These are phyloP conservation scores for Pristiophorus japonicus DNA, from an alignment of 2,113 vertebrate species.

Conservation along the genomic window DNA sequence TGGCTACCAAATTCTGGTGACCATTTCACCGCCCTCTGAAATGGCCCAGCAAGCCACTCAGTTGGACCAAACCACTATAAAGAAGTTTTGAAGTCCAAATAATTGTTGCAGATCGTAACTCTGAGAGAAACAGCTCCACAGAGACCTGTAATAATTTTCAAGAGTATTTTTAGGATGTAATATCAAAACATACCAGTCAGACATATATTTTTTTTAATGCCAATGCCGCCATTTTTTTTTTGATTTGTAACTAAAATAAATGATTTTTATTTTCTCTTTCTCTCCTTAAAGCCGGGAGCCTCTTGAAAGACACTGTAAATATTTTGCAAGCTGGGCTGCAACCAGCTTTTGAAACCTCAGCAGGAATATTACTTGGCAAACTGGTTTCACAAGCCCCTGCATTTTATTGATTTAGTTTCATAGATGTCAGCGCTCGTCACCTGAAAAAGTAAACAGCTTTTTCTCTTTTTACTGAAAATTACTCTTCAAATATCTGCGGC, in stretches of 20 bases:
- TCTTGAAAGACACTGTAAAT: background rate
- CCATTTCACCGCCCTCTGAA: background rate
- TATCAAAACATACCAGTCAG: background rate
- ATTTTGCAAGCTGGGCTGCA: background rate
- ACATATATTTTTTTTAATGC: background rate
- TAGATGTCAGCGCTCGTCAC: background rate
- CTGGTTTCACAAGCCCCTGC: background rate
- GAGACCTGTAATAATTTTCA: background rate
- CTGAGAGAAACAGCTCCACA: background rate
- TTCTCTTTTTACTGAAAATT: background rate
- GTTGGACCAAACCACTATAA: too few species aligned
- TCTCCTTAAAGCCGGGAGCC: background rate
- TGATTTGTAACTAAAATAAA: background rate
- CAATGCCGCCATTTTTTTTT: background rate
- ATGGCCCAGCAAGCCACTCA: too few species aligned
- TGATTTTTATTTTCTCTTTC: background rate
- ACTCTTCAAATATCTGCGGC: background rate
- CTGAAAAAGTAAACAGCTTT: conserved; percentile 12
- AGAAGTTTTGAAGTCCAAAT: too few species aligned
- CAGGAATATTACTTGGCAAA: conserved; percentile 3
- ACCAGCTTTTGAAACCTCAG: background rate
- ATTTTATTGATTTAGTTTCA: background rate
- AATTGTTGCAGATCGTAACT: background rate
- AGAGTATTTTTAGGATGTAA: background rate
- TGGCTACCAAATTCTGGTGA: background rate